Percentiles rank a stretch among this genome's conserved stretches.
Conservation (phyloP, 1,140 invertebrate species). For the Mamestra configurata region DNA sequence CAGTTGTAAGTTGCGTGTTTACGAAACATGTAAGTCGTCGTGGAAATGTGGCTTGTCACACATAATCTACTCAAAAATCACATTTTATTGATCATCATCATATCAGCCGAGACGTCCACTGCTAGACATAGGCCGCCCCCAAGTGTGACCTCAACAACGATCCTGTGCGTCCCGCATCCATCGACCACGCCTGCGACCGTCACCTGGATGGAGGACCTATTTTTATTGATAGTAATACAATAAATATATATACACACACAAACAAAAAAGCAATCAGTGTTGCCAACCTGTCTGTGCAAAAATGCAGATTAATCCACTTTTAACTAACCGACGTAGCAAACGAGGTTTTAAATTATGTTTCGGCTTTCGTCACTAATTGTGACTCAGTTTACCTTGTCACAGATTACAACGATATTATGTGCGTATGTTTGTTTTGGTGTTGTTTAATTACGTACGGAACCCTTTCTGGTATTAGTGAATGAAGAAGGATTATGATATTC, state of each 20-base stretch:
- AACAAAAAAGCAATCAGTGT: conserved; percentile 21
- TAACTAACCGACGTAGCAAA: conserved; percentile 23
- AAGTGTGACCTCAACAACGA: too few relatives aligned
- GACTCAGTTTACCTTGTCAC: conserved; percentile 12
- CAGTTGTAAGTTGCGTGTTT: too few relatives aligned
- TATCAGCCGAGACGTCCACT: too few relatives aligned
- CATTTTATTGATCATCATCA: too few relatives aligned
- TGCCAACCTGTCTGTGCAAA: conserved; percentile 9
- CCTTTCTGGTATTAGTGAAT: neutral
- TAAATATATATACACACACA: neutral
- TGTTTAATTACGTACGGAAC: neutral
- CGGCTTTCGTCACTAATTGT: conserved; percentile 35
- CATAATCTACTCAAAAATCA: too few relatives aligned
- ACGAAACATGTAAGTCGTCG: too few relatives aligned
- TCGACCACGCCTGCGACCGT: too few relatives aligned
- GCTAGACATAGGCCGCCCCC: too few relatives aligned
- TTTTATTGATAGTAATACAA: neutral
- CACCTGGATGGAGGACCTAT: too few relatives aligned
- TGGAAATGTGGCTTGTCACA: too few relatives aligned
- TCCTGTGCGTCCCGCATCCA: too few relatives aligned
- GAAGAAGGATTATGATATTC: too few relatives aligned
- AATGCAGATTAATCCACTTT: conserved; percentile 31
- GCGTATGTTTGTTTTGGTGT: neutral
- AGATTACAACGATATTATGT: conserved; percentile 1
- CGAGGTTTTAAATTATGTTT: conserved; percentile 33